Evolutionary conservation across 2,888 invertebrate genomes (phyloP).

Genomic region (Saturnia japonica): DNA sequence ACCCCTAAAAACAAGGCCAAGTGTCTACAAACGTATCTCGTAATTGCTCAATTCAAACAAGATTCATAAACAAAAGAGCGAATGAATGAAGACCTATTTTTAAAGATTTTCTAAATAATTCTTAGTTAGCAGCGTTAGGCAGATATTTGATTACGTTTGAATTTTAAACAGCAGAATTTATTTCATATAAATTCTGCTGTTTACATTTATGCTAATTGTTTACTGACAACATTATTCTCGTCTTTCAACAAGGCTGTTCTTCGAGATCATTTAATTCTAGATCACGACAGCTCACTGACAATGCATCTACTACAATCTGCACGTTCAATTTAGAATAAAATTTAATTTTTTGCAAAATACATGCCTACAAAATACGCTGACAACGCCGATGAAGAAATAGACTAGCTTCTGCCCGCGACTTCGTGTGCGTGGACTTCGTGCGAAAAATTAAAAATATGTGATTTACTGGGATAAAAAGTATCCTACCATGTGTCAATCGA

Average conservation of each 20-base stretch:
- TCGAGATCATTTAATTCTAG: neutral
- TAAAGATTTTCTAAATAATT: constrained; percentile 19
- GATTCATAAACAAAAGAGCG: constrained; percentile 20
- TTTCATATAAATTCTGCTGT: neutral
- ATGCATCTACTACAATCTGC: neutral
- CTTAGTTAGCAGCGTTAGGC: constrained; percentile 3
- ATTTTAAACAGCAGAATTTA: constrained; percentile 14
- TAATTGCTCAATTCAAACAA: constrained; percentile 17
- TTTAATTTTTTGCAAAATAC: neutral
- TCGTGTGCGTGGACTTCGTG: too few relatives aligned
- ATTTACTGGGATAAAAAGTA: too few relatives aligned
- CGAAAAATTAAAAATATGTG: too few relatives aligned
- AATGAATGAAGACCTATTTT: constrained; percentile 22
- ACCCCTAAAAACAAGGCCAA: constrained; percentile 11
- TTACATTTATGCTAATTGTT: constrained; percentile 12
- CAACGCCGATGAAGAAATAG: neutral
- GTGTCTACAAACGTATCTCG: constrained; percentile 12
- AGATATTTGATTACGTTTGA: constrained; percentile 12
- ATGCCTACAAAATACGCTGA: neutral
- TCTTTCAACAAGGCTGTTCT: constrained; percentile 1
- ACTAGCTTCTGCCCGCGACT: too few relatives aligned
- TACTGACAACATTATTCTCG: constrained; percentile 14
- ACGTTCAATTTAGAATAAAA: neutral
- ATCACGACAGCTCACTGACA: neutral
- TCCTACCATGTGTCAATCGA: too few relatives aligned